Evolutionary conservation across 2,888 invertebrate species (phyloP), one percentile per base, ranked within the genome.

Genomic region (Aspidiotus rigidus): DNA sequence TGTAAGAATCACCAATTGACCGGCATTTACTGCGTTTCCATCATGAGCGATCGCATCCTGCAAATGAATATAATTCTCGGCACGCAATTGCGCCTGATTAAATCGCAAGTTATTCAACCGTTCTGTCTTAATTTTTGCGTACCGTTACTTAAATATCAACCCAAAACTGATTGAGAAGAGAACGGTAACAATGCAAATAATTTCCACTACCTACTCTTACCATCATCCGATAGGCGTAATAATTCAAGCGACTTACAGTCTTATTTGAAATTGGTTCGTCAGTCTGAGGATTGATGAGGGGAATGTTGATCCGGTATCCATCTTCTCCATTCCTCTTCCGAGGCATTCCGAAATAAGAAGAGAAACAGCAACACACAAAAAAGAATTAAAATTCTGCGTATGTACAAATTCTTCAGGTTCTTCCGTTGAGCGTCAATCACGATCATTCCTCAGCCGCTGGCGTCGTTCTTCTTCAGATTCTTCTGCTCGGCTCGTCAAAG

Each of bases 81-180:
- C 49, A 44, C 11, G 49, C 11, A 44, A 44, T 11, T 44, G 49
- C 9, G 49, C 67, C 71, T 79, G 77, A 69, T 78, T 76, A 13
- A 72, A 71, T 7, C 75, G 69, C 13, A 76, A 73, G 69, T 69
- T 78, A 7, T 72, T 59, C 40, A 78, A 71, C 9, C 76, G 72
- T 66, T 77, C 76, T n/a, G 73, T 74, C 71, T 78, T 77, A 17
- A 77, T 75, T 72, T 77, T 77, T 0, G 73, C 76, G 72, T 76
- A 78, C 74, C n/a, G n/a, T n/a, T n/a, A n/a, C n/a, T n/a, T n/a
- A n/a, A n/a, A 75, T 74, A 71, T 79, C 77, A 40, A 78, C 77
- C 11, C 74, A 63, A 64, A 72, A 78, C 71, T 78, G 77, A 64
- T 76, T 74, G 41, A 75, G 75, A 7, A 78, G 72, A 62, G 73